Base-by-base conservation (phyloP, 2,113 vertebrate species). In the Heliornis fulica region DNA sequence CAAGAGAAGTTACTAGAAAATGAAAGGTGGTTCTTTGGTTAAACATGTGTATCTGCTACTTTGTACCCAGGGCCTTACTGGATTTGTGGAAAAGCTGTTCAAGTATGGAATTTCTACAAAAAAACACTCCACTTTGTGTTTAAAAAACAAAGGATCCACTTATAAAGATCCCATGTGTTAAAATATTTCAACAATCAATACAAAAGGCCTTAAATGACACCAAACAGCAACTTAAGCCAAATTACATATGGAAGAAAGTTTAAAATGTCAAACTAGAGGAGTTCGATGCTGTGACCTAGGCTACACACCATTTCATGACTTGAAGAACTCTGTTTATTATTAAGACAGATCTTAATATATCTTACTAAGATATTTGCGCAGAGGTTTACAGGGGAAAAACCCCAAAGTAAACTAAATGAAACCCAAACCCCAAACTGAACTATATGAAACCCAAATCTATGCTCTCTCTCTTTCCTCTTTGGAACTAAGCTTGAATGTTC, bases 1-100 rank as follows among this genome's bases (percentile, higher is more conserved):
- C 20, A 70, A 76, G 45, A n/a, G 20, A 81, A 76, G 38, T 69
- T 86, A 65, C 28, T 43, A 89, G 76, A 87, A 93, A 83, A 29
- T 13, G 57, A 72, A 88, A 65, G 31, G 54, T 57, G 32, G 28
- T 70, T 97, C 95, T 97, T 97, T 96, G 96, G 94, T 95, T 74
- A 80, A 95, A 50, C 79, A 45, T 32, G 12, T 34, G 22, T 32
- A 83, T 88, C 71, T 90, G 90, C 95, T 96, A 93, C 96, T 92
- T 50, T 26, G 31, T 86, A 96, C 13, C 60, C 53, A 83, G 68
- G 71, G 50, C 66, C 71, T 88, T 83, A 70, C 0, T 32, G 15
- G 14, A 65, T 45, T 53, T 72, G 57, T 72, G 63, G 63, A 88
- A 94, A 93, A 94, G 54, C 45, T 70, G 59, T 57, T 91, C n/a